A percentile compares a stretch with the other conserved stretches of the same genome.
Evolutionary conservation across 2,888 invertebrate species (phyloP).

Genomic region (Mimachlamys varia): DNA sequence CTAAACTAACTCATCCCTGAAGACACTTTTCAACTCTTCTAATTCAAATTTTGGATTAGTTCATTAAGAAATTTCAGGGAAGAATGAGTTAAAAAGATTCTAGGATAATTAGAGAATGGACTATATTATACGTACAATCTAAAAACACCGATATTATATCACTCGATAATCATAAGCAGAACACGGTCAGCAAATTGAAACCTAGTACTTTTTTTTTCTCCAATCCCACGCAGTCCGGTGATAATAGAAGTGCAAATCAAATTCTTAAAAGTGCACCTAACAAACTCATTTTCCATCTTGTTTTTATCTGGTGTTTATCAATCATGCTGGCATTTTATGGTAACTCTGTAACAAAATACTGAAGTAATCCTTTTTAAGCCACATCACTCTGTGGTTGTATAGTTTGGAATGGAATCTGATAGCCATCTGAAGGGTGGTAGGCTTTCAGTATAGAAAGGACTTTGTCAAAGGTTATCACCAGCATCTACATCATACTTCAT

Average conservation of each 20-base stretch:
- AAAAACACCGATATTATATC: not conserved
- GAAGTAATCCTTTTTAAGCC: not conserved
- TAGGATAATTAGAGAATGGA: too few species aligned
- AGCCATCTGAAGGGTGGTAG: not conserved
- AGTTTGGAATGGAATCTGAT: not conserved
- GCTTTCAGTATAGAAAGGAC: too few species aligned
- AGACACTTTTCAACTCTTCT: too few species aligned
- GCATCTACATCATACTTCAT: too few species aligned
- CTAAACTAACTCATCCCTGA: too few species aligned
- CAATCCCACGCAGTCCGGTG: not conserved
- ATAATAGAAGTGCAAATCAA: constrained; percentile 10
- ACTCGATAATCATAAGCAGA: not conserved
- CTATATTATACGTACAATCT: not conserved
- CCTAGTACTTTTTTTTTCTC: not conserved
- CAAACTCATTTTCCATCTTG: not conserved
- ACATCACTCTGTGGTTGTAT: not conserved
- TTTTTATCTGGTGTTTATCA: not conserved
- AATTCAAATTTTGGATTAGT: too few species aligned
- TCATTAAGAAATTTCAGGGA: too few species aligned
- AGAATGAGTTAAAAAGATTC: too few species aligned
- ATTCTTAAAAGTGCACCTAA: constrained; percentile 1
- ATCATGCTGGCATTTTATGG: constrained; percentile 3
- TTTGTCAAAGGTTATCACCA: too few species aligned
- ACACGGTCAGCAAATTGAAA: not conserved
- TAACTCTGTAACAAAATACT: not conserved